Evolutionary conservation across 1,140 invertebrate genomes (phyloP).

Genomic region (Copidosoma floridanum): DNA sequence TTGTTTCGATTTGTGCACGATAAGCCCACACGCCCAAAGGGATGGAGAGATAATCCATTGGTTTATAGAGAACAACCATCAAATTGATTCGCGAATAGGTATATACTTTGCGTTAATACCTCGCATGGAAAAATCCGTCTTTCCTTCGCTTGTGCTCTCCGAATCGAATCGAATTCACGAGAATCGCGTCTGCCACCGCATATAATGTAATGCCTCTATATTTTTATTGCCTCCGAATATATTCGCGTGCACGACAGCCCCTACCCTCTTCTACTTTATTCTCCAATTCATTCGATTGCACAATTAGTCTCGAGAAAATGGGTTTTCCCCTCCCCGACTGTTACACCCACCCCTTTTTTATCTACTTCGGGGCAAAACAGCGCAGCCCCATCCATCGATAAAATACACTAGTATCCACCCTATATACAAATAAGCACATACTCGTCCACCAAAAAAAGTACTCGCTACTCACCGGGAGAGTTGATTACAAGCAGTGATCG

Average conservation of each 20-base stretch:
- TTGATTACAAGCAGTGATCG: background rate
- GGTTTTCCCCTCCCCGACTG: no score
- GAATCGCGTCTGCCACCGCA: background rate
- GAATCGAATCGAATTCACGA: background rate
- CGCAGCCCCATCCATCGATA: no score
- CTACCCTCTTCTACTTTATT: background rate
- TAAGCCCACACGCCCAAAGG: no score
- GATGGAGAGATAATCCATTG: no score
- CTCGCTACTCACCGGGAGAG: background rate
- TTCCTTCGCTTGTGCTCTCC: background rate
- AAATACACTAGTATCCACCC: no score
- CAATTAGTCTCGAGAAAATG: no score
- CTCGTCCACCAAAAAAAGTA: no score
- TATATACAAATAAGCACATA: no score
- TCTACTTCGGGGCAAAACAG: no score
- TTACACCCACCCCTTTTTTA: no score
- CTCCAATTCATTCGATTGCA: background rate
- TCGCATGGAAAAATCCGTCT: slow-evolving; percentile 4
- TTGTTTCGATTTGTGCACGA: no score
- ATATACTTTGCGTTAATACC: slow-evolving; percentile 2
- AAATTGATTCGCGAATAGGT: background rate
- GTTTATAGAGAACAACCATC: no score
- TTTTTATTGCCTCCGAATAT: background rate
- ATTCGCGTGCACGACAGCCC: background rate
- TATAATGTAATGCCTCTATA: background rate